Evolutionary conservation across 2,888 invertebrate species (phyloP).

Genomic region (Holacanthella duospinosa): DNA sequence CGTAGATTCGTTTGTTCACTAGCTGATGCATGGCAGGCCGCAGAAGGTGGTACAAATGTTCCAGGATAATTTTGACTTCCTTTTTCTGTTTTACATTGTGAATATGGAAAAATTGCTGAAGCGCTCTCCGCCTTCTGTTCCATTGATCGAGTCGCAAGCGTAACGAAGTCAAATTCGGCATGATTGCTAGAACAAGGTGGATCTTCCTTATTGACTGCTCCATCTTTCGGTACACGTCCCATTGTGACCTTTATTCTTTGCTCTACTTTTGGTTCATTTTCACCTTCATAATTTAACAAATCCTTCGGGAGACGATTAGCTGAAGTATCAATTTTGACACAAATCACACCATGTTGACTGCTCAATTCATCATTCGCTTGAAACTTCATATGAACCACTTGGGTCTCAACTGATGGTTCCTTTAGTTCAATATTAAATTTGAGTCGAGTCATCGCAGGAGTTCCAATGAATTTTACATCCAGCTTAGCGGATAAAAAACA

Average conservation of each 20-base stretch:
- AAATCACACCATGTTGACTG: conserved; percentile 12
- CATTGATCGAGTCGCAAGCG: conserved; percentile 20
- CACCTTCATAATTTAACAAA: conserved; percentile 21
- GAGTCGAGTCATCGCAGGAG: not conserved
- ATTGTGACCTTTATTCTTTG: conserved; percentile 20
- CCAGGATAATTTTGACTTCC: conserved; percentile 22
- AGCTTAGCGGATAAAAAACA: not conserved
- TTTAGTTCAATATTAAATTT: not conserved
- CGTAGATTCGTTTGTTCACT: conserved; percentile 30
- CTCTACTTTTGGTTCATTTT: conserved; percentile 27
- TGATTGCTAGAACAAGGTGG: conserved; percentile 20
- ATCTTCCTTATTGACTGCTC: conserved; percentile 15
- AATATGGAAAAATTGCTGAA: conserved; percentile 15
- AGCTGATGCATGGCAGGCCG: conserved; percentile 20
- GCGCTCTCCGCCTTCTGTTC: conserved; percentile 23
- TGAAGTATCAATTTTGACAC: conserved; percentile 20
- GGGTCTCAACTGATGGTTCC: not conserved
- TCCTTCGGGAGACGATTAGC: conserved; percentile 20
- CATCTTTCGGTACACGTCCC: conserved; percentile 20
- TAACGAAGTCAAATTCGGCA: conserved; percentile 20
- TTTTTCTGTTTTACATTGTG: conserved; percentile 25
- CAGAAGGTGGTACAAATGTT: conserved; percentile 27
- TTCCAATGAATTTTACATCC: conserved; percentile 1
- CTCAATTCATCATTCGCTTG: not conserved
- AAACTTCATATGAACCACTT: conserved; percentile 6